Base-by-base conservation (phyloP, 2,113 vertebrate species). In the Pedetes capensis region DNA sequence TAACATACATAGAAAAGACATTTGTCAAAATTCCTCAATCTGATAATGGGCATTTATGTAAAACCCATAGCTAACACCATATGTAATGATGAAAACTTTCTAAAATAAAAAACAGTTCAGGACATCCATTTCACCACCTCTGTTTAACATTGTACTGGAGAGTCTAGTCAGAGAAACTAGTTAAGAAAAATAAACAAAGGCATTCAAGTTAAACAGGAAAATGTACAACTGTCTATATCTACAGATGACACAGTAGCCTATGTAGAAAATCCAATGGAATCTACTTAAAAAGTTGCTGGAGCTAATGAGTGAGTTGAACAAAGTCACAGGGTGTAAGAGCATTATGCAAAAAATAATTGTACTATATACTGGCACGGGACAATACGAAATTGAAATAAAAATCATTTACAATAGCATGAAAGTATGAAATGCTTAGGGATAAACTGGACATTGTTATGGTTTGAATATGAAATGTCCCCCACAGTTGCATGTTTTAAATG, bases 371-470 rank as follows among this genome's bases (percentile, higher is more conserved):
- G 64, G 37, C 74, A 87, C 72, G 47, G 22, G 51, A 86, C 8
- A 61, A 71, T 83, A 90, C 20, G 63, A 90, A 79, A 72, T 78
- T 92, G 32, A 92, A 80, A 80, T 91, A 27, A 57, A 95, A 94
- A 87, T 64, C 29, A 82, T 93, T 82, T 82, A 72, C 8, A 78
- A 7, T n/a, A 90, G 18, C 42, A 61, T 68, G 55, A 53, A 78
- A 72, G 6, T 32, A 49, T 79, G 37, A 86, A 66, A 93, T 90
- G 37, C 47, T 72, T 81, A 74, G 55, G 69, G 32, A 83, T 87
- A 87, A 61, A 83, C 51, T 96, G 42, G 25, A 64, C 61, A 64
- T 4, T 64, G 57, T 23, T 59, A 59, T 20, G 57, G 57, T 59
- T 59, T 59, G 23, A 59, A 59, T 59, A 59, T 59, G 57, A 23